Evolutionary conservation across 2,888 invertebrate species (phyloP).

Genomic region (Megalurothrips usitatus): DNA sequence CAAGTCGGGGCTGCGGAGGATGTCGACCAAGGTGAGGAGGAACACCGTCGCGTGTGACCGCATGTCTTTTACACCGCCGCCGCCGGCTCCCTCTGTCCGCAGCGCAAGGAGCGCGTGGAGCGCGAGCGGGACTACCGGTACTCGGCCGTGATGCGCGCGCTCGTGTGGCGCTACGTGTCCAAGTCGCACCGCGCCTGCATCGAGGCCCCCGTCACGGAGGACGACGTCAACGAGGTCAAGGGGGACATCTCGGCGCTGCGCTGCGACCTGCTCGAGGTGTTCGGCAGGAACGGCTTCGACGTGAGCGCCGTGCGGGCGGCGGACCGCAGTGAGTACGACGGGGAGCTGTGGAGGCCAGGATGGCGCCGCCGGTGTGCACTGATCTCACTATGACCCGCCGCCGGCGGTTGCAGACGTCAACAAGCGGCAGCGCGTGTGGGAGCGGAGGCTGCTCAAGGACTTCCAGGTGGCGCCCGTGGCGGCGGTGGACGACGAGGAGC

Average conservation of each 20-base stretch:
- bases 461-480: conserved; percentile 77
- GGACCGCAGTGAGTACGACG: conserved; percentile 57
- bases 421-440: conserved; percentile 73
- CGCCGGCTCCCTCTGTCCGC: background rate
- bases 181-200: conserved; percentile 79
- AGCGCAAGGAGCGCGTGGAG: conserved; percentile 57
- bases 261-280: conserved; percentile 85
- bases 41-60: no score
- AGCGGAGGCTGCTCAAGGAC: conserved; percentile 81
- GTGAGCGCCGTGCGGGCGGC: conserved; percentile 52
- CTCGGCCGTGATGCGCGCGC: conserved; percentile 77
- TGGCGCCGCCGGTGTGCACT: background rate
- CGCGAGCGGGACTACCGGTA: conserved; percentile 66
- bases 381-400: background rate
- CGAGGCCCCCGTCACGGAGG: conserved; percentile 84
- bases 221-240: conserved; percentile 90
- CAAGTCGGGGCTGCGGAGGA: conserved; percentile 55
- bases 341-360: background rate
- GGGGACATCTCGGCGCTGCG: conserved; percentile 88
- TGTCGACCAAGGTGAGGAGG: conserved; percentile 52
- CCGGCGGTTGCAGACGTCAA: conserved; percentile 56
- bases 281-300: conserved; percentile 83
- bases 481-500: conserved; percentile 54
- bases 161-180: conserved; percentile 90
- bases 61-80: no score